Conservation (phyloP, 2,113 vertebrate species). For the sheep (Ovis aries) region ARS-UI_Ramb_v3.0 NC_056067.1:27394501-27395000, state of each 20-base stretch:
- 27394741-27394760: background rate
- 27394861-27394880: background rate
- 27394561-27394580: background rate
- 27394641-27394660: background rate
- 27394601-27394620: background rate
- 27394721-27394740: background rate
- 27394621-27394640: background rate
- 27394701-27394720: background rate
- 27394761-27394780: background rate
- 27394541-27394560: constrained; percentile 13
- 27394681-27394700: background rate
- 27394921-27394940: background rate
- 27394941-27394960: background rate
- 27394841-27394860: background rate
- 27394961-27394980: background rate
- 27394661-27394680: background rate
- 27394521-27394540: background rate
- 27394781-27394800: background rate
- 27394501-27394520: background rate
- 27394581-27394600: background rate
- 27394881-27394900: background rate
- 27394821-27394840: background rate
- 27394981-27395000: background rate
- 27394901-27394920: accelerated
- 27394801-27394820: background rate